Evolutionary conservation across 1,140 invertebrate genomes (phyloP).

Genomic region (Chironomus striatipennis): DNA sequence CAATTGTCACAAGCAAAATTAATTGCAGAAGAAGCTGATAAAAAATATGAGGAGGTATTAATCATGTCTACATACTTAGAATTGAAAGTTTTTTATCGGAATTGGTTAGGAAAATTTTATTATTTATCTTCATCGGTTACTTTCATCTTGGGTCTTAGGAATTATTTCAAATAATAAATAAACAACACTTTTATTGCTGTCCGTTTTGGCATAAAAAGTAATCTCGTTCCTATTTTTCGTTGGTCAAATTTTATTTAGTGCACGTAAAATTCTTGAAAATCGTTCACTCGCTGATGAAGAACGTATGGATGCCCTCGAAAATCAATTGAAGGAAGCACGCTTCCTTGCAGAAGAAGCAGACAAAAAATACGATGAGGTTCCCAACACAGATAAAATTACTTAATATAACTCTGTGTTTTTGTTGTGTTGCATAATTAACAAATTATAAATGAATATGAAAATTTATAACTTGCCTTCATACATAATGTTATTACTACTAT

Average conservation of each 20-base stretch:
- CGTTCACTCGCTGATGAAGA: slow-evolving; percentile 99
- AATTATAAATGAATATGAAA: neutral
- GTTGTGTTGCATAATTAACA: neutral
- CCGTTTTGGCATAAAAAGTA: no score
- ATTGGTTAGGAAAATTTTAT: slow-evolving; percentile 22
- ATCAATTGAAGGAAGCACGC: slow-evolving; percentile 98
- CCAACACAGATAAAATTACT: slow-evolving; percentile 30
- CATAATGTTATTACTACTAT: no score
- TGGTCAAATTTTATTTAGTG: slow-evolving; percentile 52
- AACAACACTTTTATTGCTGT: no score
- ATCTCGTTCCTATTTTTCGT: slow-evolving; percentile 10
- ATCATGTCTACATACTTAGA: neutral
- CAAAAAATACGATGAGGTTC: slow-evolving; percentile 99
- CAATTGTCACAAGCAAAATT: slow-evolving; percentile 93
- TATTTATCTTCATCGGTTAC: neutral
- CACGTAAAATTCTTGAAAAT: slow-evolving; percentile 99
- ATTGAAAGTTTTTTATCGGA: neutral
- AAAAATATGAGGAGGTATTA: slow-evolving; percentile 97
- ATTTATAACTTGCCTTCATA: neutral
- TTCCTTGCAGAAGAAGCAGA: slow-evolving; percentile 99
- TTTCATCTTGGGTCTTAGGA: neutral
- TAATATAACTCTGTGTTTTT: slow-evolving; percentile 24
- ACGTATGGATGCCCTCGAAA: slow-evolving; percentile 98
- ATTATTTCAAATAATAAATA: no score
- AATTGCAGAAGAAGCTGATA: slow-evolving; percentile 97